Conservation (phyloP, 1,140 invertebrate species). For the Hylaeus volcanicus region DNA sequence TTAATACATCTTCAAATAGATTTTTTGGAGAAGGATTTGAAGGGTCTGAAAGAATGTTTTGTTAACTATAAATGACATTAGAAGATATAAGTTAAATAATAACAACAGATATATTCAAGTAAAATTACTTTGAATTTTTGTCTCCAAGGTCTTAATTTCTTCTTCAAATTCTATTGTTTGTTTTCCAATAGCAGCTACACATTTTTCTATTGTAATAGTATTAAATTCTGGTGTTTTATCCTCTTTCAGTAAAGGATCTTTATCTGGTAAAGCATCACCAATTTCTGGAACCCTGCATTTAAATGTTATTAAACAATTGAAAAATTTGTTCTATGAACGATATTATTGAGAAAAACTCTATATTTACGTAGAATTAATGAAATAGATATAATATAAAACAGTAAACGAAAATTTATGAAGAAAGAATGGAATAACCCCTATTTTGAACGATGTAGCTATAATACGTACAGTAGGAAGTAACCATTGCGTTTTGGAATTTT, state of each 20-base stretch:
- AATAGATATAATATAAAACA: no score
- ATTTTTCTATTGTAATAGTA: slow-evolving; percentile 90
- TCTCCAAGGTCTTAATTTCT: slow-evolving; percentile 85
- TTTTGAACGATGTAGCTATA: slow-evolving; percentile 32
- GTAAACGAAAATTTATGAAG: background rate
- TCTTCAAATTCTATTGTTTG: slow-evolving; percentile 92
- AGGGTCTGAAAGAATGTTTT: slow-evolving; percentile 40
- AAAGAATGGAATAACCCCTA: slow-evolving; percentile 45
- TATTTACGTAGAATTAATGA: background rate
- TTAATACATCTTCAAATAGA: slow-evolving; percentile 88
- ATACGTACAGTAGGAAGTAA: slow-evolving; percentile 81
- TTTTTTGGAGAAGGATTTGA: slow-evolving; percentile 73
- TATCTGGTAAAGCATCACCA: slow-evolving; percentile 88
- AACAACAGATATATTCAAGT: background rate
- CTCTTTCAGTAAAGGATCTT: slow-evolving; percentile 87
- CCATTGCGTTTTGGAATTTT: slow-evolving; percentile 76
- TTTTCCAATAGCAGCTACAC: slow-evolving; percentile 90
- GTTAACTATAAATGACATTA: slow-evolving; percentile 5
- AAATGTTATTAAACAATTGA: slow-evolving; percentile 6
- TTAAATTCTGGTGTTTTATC: slow-evolving; percentile 90
- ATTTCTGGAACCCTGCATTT: slow-evolving; percentile 91
- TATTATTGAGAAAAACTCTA: background rate
- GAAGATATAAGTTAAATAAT: background rate
- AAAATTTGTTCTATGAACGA: background rate
- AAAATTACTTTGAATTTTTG: slow-evolving; percentile 74